Conservation (phyloP, 2,888 invertebrate genomes). For the Tetragonula carbonaria region DNA sequence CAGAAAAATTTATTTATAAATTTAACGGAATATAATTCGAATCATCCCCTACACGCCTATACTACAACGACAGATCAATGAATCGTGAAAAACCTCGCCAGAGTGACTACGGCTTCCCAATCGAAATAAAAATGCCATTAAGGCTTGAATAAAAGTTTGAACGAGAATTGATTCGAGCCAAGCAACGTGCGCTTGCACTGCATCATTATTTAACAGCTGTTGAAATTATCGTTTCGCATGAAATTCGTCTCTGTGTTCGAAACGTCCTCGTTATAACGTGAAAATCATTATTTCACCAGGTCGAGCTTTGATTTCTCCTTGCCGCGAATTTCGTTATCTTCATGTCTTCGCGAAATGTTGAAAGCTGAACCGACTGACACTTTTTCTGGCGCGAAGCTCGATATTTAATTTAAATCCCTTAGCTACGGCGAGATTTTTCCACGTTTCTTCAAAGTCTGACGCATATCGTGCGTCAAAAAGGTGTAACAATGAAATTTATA, state of each 20-base stretch:
- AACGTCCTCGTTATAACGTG: constrained; percentile 16
- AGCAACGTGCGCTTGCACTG: constrained; percentile 33
- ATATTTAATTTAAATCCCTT: too few species aligned
- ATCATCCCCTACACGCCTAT: background rate
- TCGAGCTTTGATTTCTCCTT: background rate
- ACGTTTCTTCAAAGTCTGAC: too few species aligned
- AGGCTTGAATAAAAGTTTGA: constrained; percentile 37
- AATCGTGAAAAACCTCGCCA: background rate
- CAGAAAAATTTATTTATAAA: too few species aligned
- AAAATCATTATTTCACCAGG: background rate
- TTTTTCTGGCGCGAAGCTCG: background rate
- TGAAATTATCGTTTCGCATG: constrained; percentile 39
- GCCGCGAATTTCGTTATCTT: background rate
- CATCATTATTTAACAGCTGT: constrained; percentile 38
- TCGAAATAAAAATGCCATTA: constrained; percentile 32
- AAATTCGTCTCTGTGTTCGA: constrained; percentile 29
- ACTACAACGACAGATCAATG: background rate
- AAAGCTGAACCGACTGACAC: background rate
- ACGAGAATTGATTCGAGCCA: constrained; percentile 37
- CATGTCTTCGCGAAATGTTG: background rate
- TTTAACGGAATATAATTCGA: background rate
- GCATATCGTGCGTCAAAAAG: too few species aligned
- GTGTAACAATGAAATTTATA: too few species aligned
- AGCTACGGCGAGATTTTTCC: too few species aligned
- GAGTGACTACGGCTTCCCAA: background rate